Conservation (phyloP, 2,888 invertebrate genomes). For the Brenthis ino region DNA sequence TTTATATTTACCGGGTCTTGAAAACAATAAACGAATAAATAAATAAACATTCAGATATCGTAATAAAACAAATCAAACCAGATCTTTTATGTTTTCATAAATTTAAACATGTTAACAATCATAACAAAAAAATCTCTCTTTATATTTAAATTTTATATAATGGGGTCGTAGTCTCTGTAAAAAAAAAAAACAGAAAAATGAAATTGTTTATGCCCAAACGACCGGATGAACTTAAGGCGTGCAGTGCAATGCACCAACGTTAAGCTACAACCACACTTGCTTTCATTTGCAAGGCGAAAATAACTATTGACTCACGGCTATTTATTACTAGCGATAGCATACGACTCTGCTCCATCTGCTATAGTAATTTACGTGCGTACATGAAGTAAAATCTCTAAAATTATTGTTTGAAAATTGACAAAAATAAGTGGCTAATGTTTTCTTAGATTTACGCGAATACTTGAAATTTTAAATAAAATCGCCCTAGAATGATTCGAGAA, state of each 20-base stretch:
- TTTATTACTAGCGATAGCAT: slow-evolving; percentile 55
- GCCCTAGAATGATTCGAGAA: too few species aligned
- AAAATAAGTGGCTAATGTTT: background rate
- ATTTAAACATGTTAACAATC: background rate
- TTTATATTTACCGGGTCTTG: too few species aligned
- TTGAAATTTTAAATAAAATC: too few species aligned
- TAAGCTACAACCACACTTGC: slow-evolving; percentile 54
- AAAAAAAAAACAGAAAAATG: slow-evolving; percentile 32
- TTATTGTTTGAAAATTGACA: background rate
- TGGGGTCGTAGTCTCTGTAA: slow-evolving; percentile 24
- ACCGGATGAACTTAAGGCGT: slow-evolving; percentile 40
- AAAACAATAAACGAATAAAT: too few species aligned
- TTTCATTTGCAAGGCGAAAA: slow-evolving; percentile 76
- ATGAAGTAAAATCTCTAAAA: too few species aligned
- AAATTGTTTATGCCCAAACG: slow-evolving; percentile 40
- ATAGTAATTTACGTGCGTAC: too few species aligned
- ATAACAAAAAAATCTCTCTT: background rate
- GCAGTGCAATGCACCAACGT: slow-evolving; percentile 45
- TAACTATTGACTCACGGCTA: slow-evolving; percentile 71
- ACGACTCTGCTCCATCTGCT: background rate
- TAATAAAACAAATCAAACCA: too few species aligned
- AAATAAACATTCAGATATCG: too few species aligned
- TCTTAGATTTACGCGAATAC: too few species aligned
- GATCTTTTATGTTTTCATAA: too few species aligned
- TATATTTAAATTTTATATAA: slow-evolving; percentile 23